A percentile compares a stretch with the other conserved stretches of the same genome.
Conservation (phyloP, 2,888 invertebrate genomes). For the Drosophila affinis region DNA sequence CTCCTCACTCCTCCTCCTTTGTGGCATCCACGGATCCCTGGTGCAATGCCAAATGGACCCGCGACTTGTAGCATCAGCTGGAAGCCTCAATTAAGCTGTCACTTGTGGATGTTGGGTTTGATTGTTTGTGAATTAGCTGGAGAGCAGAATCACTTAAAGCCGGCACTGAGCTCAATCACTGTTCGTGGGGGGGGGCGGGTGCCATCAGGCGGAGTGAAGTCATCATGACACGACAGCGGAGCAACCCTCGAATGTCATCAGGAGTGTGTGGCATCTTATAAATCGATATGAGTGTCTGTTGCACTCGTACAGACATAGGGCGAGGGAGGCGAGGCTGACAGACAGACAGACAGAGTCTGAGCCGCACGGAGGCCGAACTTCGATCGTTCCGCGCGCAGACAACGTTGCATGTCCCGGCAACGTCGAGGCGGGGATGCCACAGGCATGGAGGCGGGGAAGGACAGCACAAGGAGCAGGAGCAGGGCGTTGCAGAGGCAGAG, state of each 20-base stretch:
- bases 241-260: constrained; percentile 63
- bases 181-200: constrained; percentile 1
- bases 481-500: constrained; percentile 19
- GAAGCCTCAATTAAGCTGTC: constrained; percentile 24
- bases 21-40: no score
- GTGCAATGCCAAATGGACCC: not conserved
- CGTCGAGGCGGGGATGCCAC: constrained; percentile 1
- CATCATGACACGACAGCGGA: constrained; percentile 21
- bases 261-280: constrained; percentile 65
- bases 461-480: not conserved
- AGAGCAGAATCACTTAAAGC: constrained; percentile 71
- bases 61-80: not conserved
- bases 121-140: constrained; percentile 71
- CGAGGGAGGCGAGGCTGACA: not conserved
- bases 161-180: constrained; percentile 59
- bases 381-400: constrained; percentile 64
- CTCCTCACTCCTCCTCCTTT: no score
- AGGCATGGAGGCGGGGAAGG: not conserved
- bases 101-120: constrained; percentile 55
- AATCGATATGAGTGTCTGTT: constrained; percentile 75
- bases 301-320: constrained; percentile 37
- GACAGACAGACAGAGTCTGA: constrained; percentile 25
- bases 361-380: constrained; percentile 41
- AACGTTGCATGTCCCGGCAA: constrained; percentile 60
- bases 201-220: not conserved